Percentiles rank a stretch among this genome's conserved stretches.
These are phyloP conservation scores for Rhegmatorhina hoffmannsi DNA, from an alignment of 2,113 vertebrate species.

Conservation along the genomic window DNA sequence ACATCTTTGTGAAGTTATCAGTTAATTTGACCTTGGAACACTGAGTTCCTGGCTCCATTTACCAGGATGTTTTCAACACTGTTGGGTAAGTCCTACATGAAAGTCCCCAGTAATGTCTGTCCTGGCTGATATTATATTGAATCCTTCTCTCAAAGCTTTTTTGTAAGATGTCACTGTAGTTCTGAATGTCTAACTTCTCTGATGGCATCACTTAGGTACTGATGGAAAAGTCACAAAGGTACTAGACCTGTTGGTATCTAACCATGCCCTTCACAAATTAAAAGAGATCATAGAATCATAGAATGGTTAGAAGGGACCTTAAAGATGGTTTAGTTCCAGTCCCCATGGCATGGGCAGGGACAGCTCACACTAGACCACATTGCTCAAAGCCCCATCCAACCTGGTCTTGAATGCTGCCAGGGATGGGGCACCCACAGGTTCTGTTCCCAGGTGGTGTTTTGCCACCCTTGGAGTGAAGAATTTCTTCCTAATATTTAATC, in stretches of 20 bases:
- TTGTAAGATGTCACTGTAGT: background rate
- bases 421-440: background rate
- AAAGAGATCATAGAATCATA: background rate
- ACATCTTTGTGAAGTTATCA: background rate
- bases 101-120: background rate
- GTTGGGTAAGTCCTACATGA: background rate
- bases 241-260: fast-evolving
- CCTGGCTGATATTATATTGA: background rate
- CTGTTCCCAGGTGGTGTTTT: background rate
- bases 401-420: background rate
- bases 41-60: background rate
- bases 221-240: background rate
- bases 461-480: background rate
- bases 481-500: background rate
- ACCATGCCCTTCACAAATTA: background rate
- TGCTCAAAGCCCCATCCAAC: background rate
- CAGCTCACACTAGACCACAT: background rate
- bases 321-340: background rate
- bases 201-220: background rate
- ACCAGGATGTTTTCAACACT: background rate
- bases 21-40: background rate
- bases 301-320: background rate
- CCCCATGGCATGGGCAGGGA: background rate
- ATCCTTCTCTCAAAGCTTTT: background rate
- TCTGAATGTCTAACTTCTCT: background rate